Evolutionary conservation across 2,113 vertebrate genomes (phyloP).

Genomic region (Monarcha castaneiventris): DNA sequence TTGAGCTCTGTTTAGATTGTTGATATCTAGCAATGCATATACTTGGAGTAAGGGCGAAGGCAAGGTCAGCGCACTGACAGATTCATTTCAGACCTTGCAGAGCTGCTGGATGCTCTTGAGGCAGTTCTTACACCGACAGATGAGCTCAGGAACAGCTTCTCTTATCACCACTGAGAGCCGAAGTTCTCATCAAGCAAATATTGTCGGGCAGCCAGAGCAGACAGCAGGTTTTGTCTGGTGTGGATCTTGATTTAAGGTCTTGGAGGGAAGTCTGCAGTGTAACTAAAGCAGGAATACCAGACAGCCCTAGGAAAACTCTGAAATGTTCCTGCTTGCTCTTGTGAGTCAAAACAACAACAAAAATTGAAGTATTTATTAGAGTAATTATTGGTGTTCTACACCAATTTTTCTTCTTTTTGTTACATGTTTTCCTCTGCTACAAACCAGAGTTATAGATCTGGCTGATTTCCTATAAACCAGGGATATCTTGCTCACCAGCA

Average conservation of each 20-base stretch:
- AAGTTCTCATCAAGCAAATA: neutral
- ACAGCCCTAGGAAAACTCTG: neutral
- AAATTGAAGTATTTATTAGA: neutral
- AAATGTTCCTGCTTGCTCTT: neutral
- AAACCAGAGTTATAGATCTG: neutral
- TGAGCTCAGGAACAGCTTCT: neutral
- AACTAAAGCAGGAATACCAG: neutral
- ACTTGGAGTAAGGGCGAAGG: slow-evolving; percentile 24
- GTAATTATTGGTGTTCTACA: neutral
- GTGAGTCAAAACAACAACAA: neutral
- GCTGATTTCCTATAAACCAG: neutral
- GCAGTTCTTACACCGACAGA: neutral
- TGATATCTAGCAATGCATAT: slow-evolving; percentile 47
- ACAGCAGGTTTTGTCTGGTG: neutral
- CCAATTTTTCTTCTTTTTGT: neutral
- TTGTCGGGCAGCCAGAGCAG: neutral
- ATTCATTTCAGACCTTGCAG: slow-evolving; percentile 16
- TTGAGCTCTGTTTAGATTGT: slow-evolving; percentile 56
- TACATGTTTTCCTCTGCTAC: neutral
- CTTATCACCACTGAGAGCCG: fast-evolving
- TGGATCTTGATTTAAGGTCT: neutral
- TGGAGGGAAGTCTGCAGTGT: neutral
- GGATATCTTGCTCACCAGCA: neutral
- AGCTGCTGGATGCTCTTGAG: slow-evolving; percentile 1
- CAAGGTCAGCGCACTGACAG: slow-evolving; percentile 51